Percentiles rank a stretch among this genome's conserved stretches.
Evolutionary conservation across 2,797 vertebrate genomes (phyloP).

Genomic region (Linurgus olivaceus): DNA sequence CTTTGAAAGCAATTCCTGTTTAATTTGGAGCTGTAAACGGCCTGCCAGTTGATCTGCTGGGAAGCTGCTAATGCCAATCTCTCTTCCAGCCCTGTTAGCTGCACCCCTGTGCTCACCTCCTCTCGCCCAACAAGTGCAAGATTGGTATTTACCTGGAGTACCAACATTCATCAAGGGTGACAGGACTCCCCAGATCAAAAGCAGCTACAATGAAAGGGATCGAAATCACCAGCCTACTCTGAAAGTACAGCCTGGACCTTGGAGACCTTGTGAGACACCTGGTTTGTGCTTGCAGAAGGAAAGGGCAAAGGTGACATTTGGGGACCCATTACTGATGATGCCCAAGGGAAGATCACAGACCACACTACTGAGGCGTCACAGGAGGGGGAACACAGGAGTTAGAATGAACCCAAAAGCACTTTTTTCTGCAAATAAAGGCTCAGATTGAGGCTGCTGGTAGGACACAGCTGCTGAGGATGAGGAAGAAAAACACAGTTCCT

Average conservation of each 20-base stretch:
- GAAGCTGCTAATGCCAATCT: not conserved
- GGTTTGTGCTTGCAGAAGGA: not conserved
- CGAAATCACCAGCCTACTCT: not conserved
- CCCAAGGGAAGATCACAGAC: not conserved
- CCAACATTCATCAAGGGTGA: not conserved
- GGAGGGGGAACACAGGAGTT: not conserved
- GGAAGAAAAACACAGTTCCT: not conserved
- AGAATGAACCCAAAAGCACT: not conserved
- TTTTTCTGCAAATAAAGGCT: not conserved
- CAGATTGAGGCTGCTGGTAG: not conserved
- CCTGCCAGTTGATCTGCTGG: not conserved
- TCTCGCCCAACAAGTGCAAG: not conserved
- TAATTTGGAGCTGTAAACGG: not conserved
- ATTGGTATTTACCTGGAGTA: not conserved
- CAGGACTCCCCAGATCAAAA: not conserved
- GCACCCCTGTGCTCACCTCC: not conserved
- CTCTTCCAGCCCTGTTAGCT: not conserved
- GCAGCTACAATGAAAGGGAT: not conserved
- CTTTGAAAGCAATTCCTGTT: slow-evolving; percentile 30
- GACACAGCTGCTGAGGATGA: not conserved
- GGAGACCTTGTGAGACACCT: not conserved
- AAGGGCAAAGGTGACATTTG: not conserved
- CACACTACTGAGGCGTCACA: accelerated
- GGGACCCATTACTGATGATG: not conserved
- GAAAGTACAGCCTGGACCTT: not conserved